Base-by-base conservation (phyloP, 2,888 invertebrate genomes). In the Hirtodrosophila duncani region DNA sequence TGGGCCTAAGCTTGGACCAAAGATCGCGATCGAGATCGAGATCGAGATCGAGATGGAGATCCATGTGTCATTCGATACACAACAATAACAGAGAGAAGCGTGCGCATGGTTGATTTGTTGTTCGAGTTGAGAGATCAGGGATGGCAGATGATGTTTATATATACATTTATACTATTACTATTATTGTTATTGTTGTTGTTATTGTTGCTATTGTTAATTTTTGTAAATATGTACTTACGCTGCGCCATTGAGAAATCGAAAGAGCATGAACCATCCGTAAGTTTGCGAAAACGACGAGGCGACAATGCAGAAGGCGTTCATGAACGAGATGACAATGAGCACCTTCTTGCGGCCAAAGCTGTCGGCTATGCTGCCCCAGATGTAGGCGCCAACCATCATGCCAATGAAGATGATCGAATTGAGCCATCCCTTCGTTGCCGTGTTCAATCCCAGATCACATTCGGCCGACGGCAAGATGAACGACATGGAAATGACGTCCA, bases 401-500 rank as follows among this genome's bases (percentile, higher is more conserved):
- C 95, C 95, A 89, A 92, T 91, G 88, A 94, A 94, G 70, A 94
- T 93, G 85, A 93, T 92, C 66, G 93, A 92, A 88, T 93, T 94
- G 69, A 93, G 90, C 91, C 91, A 91, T 87, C 89, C 92, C 89
- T 96, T 96, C 66, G 94, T 93, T 75, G 92, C 91, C 44, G 96
- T 95, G 83, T 93, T 92, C 79, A 97, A 91, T 67, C 93, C 88
- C 86, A 97, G 89, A 89, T 97, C 97, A 90, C 96, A 96, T 88
- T 96, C 94, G 67, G 96, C 96, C 80, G 95, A 94, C 31, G 96
- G 96, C 62, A 97, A 89, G 87, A 97, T 94, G 90, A 96, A 97
- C 70, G 96, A 96, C 92, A 97, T 95, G 80, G 94, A 95, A 84
- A 97, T 94, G 89, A 96, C 95, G 89, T 96, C 96, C 92, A 97